Base-by-base conservation (phyloP, 2,797 vertebrate species). In the Sebastiscus albofasciatus region DNA sequence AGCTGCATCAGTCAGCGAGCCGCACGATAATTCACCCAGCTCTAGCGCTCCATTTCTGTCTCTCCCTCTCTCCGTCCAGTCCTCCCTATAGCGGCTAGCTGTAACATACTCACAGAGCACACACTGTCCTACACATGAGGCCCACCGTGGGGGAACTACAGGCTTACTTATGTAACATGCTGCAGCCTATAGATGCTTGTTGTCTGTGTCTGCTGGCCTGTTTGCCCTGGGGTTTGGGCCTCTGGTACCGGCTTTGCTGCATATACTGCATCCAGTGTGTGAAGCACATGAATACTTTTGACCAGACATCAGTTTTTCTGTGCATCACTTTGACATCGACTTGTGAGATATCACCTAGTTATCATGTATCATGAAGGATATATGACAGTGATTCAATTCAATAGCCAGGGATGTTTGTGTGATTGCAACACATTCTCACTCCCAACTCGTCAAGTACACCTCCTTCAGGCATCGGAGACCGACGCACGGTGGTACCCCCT, bases 111-210 rank as follows among this genome's bases (percentile, higher is more conserved):
- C 78, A 87, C 85, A 89, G 83, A 89, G 87, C 81, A 80, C 87
- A 87, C 78, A 74, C 87, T 87, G 82, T 86, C 75, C 83, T 80
- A 81, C 80, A 69, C 71, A 60, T 54, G 89, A 87, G 91, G 92
- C 92, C 91, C 71, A 4, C 52, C 6, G 20, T 55, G 68, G 87
- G 91, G 87, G 54, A 79, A 69, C 75, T 87, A 22, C 77, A 69
- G 82, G 67, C 81, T 26, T 39, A 46, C 79, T 91, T 88, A 89
- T 81, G 82, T 84, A 92, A 87, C 82, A 42, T 3, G 72, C 79
- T 83, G 75, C 74, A 85, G 81, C 67, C 66, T 89, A 88, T 90
- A 85, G 76, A 78, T 76, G 83, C 69, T 82, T 46, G 73, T 81
- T 84, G 67, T 87, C 84, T 80, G 64, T 4, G 62, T 83, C 83